A percentile compares a stretch with the other conserved stretches of the same genome.
Conservation (phyloP, 2,797 vertebrate genomes). For the Phataginus tricuspis region DNA sequence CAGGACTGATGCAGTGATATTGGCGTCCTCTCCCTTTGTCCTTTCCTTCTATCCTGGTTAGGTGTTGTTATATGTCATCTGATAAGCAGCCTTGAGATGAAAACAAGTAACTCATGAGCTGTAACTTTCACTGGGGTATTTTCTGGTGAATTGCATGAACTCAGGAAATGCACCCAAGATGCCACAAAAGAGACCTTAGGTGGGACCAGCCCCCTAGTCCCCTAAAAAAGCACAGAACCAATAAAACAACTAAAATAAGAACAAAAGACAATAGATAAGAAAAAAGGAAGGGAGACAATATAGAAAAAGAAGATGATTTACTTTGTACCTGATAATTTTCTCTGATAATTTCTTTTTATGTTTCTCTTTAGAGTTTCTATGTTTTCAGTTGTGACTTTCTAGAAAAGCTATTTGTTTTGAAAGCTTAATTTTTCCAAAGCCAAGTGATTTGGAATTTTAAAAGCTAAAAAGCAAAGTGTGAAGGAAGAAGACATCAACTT, state of each 20-base stretch:
- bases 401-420: conserved; percentile 20
- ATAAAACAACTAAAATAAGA: background rate
- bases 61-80: background rate
- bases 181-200: background rate
- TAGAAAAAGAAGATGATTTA: background rate
- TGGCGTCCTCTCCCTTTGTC: background rate
- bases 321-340: background rate
- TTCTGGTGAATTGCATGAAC: background rate
- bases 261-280: background rate
- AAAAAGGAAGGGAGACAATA: background rate
- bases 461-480: background rate
- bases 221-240: background rate
- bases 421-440: background rate
- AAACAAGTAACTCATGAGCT: background rate
- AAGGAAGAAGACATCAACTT: background rate
- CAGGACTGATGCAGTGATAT: background rate
- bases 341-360: background rate
- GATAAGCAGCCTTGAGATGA: conserved; percentile 7
- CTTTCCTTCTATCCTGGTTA: background rate
- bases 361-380: background rate
- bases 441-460: background rate
- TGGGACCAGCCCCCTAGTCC: fast-evolving
- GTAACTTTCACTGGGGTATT: background rate
- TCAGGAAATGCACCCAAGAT: background rate
- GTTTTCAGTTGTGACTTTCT: background rate